phyloP scores from a whole-genome alignment of 2,888 invertebrate species.

The Standfussiana lucernea region DNA sequence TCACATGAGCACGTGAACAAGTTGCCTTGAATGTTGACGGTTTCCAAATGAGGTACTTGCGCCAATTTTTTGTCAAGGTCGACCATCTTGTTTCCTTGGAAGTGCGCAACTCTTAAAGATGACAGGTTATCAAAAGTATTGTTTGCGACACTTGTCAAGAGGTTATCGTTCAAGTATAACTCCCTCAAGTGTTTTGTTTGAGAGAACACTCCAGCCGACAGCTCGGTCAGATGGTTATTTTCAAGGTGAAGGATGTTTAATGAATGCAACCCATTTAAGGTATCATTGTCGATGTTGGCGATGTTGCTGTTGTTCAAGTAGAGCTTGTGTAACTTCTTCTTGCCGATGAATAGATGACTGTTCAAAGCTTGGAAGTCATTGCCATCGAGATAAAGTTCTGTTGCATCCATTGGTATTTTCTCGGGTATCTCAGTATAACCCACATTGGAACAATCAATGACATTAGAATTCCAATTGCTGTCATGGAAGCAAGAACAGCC shows the following conservation, averaged over 20 bases:
- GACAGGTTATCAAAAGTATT: conserved; percentile 94
- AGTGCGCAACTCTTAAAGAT: conserved; percentile 92
- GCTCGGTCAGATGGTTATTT: conserved; percentile 93
- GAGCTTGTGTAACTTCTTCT: conserved; percentile 94
- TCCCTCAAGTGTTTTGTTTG: conserved; percentile 94
- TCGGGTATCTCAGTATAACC: conserved; percentile 93
- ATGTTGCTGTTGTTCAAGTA: conserved; percentile 95
- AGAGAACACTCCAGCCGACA: conserved; percentile 95
- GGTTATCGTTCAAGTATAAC: conserved; percentile 95
- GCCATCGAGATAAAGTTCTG: conserved; percentile 96
- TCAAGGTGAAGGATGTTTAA: conserved; percentile 94
- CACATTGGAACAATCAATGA: conserved; percentile 95
- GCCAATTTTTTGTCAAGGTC: conserved; percentile 93
- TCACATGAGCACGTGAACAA: conserved; percentile 95
- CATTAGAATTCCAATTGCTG: conserved; percentile 95
- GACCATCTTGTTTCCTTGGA: conserved; percentile 94
- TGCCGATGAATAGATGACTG: conserved; percentile 96
- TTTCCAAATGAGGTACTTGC: conserved; percentile 91
- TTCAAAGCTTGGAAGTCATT: conserved; percentile 94
- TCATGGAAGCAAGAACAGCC: conserved; percentile 96
- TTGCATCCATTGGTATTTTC: conserved; percentile 96
- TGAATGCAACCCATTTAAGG: conserved; percentile 94
- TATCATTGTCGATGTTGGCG: conserved; percentile 93
- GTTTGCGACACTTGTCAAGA: conserved; percentile 93
- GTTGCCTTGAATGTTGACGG: conserved; percentile 93